Evolutionary conservation across 2,888 invertebrate genomes (phyloP).

Genomic region (Amiota minor): DNA sequence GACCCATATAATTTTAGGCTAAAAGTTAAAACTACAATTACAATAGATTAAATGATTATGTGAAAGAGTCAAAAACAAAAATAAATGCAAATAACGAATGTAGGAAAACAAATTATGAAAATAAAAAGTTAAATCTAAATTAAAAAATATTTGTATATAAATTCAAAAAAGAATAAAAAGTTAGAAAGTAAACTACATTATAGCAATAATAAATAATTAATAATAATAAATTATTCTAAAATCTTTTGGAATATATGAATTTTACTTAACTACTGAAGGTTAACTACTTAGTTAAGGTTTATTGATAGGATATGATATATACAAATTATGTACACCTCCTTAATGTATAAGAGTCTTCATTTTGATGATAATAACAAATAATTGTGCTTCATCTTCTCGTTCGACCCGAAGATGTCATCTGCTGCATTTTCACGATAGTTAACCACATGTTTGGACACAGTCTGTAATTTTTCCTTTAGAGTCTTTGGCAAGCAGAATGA

Average conservation of each 20-base stretch:
- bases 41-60: constrained; percentile 36
- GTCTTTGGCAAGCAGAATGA: constrained; percentile 54
- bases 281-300: no score
- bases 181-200: constrained; percentile 55
- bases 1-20: constrained; percentile 40
- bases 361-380: no score
- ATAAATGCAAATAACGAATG: constrained; percentile 47
- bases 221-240: constrained; percentile 57
- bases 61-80: constrained; percentile 32
- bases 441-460: constrained; percentile 49
- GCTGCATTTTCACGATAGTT: constrained; percentile 45
- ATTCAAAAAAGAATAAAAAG: constrained; percentile 36
- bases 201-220: constrained; percentile 47
- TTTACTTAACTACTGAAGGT: no score
- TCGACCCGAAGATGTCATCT: neutral
- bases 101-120: constrained; percentile 23
- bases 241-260: constrained; percentile 26
- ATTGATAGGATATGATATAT: no score
- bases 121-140: constrained; percentile 41
- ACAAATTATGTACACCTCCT: no score
- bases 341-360: no score
- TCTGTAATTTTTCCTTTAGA: constrained; percentile 57
- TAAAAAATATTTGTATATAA: constrained; percentile 46
- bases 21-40: constrained; percentile 38
- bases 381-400: no score